These are phyloP conservation scores for Eumeta japonica DNA, from an alignment of 1,140 invertebrate genomes.

Conservation along the genomic window DNA sequence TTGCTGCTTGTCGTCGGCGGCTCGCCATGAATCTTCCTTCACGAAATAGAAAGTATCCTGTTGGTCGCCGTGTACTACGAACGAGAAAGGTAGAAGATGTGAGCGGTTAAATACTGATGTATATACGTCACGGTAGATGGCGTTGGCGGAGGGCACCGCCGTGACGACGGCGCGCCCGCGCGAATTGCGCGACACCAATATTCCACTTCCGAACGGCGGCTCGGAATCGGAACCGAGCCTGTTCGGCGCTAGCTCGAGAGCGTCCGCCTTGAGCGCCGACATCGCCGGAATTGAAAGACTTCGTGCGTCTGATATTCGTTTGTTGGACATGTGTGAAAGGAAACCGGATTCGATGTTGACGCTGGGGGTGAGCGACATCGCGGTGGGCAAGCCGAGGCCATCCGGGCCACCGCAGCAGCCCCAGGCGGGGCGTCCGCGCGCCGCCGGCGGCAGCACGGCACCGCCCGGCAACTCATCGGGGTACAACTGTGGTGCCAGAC, in stretches of 20 bases:
- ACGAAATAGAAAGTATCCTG: conserved; percentile 95
- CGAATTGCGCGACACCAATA: conserved; percentile 77
- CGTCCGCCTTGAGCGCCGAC: conserved; percentile 73
- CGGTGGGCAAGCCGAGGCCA: conserved; percentile 47
- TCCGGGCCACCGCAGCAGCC: conserved; percentile 54
- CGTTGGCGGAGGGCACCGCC: conserved; percentile 81
- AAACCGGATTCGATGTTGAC: conserved; percentile 77
- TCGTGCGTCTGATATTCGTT: conserved; percentile 71
- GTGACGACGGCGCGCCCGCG: conserved; percentile 81
- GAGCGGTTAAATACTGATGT: conserved; percentile 93
- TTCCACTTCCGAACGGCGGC: conserved; percentile 87
- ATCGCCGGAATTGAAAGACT: conserved; percentile 71
- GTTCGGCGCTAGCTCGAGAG: conserved; percentile 67
- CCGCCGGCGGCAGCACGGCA: conserved; percentile 61
- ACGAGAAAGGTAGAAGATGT: conserved; percentile 82
- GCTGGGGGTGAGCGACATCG: conserved; percentile 55
- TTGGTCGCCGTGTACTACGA: conserved; percentile 82
- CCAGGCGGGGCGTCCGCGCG: conserved; percentile 61
- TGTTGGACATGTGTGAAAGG: conserved; percentile 71
- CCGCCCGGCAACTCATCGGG: conserved; percentile 64
- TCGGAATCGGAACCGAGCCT: conserved; percentile 75
- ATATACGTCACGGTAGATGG: conserved; percentile 88
- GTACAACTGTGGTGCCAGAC: conserved; percentile 81
- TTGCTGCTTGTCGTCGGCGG: conserved; percentile 83
- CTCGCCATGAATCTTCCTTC: conserved; percentile 85